These are phyloP conservation scores for Amphipyra tragopoginis DNA, from an alignment of 2,888 invertebrate genomes.

Conservation along the genomic window DNA sequence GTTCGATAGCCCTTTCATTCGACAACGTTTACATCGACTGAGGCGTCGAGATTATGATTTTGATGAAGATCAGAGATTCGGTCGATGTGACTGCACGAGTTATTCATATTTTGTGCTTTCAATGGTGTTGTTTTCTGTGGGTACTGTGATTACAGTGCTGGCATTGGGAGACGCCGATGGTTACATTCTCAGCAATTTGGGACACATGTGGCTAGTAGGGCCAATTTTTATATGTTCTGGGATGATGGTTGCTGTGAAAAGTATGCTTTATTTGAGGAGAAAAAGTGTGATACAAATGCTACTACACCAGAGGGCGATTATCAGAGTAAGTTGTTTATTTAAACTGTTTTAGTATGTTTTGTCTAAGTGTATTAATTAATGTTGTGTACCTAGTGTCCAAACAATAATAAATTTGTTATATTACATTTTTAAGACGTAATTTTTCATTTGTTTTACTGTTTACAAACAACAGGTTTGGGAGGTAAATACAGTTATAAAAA, in stretches of 20 bases:
- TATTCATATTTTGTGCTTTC: slow-evolving; percentile 91
- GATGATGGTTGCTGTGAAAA: slow-evolving; percentile 92
- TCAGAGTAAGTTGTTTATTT: slow-evolving; percentile 85
- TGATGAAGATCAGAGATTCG: slow-evolving; percentile 91
- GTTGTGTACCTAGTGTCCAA: background rate
- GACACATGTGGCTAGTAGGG: slow-evolving; percentile 92
- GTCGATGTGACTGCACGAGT: slow-evolving; percentile 92
- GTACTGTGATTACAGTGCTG: slow-evolving; percentile 91
- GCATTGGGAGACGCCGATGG: slow-evolving; percentile 91
- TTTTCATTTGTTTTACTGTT: too few relatives aligned
- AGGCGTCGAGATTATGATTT: slow-evolving; percentile 90
- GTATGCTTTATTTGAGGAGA: slow-evolving; percentile 91
- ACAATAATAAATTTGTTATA: background rate
- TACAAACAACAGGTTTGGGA: too few relatives aligned
- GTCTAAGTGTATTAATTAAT: background rate
- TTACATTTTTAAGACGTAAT: too few relatives aligned
- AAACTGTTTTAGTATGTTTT: background rate
- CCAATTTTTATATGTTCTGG: slow-evolving; percentile 92
- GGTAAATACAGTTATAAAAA: too few relatives aligned
- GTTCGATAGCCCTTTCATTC: slow-evolving; percentile 91
- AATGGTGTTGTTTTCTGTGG: slow-evolving; percentile 91
- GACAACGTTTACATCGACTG: slow-evolving; percentile 90
- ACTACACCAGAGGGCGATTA: slow-evolving; percentile 90
- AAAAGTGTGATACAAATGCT: slow-evolving; percentile 92
- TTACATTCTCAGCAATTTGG: slow-evolving; percentile 90